Base-by-base conservation (phyloP, 1,140 invertebrate species). In the Xylocopa sonorina region DNA sequence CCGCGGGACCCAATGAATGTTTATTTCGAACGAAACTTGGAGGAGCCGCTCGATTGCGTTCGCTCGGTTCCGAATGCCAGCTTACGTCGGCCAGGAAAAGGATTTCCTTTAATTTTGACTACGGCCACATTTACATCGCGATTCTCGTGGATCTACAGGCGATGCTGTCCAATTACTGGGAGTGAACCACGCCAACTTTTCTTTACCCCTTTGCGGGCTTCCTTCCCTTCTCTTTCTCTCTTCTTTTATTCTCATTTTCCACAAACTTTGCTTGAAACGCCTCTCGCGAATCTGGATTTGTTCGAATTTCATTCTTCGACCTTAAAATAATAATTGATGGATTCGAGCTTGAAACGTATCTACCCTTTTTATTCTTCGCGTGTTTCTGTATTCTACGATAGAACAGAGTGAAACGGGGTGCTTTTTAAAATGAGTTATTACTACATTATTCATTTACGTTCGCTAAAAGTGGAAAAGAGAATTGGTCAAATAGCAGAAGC, bases 51-150 rank as follows among this genome's bases (percentile, higher is more conserved):
- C 29, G 48, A 75, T 66, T 55, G 48, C 53, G 12, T 48, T 50
- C 66, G 29, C 46, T 18, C 4, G 14, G 27, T 48, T 34, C 75
- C 16, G 27, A 48, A 48, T 27, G 50, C 14, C 21, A 27, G 73
- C 21, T n/a, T 43, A 18, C 53, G 21, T 6, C n/a, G n/a, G 29
- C 43, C 53, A 27, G 66, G n/a, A 41, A 78, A 71, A 60, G 66
- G 64, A 78, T 71, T 71, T 51, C 55, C 66, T 71, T 78, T 78
- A 78, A 78, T 78, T 78, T 71, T 60, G 66, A 51, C 64, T 60
- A 78, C 32, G 66, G 55, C 55, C 75, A 57, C 55, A 78, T 78
- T 78, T 78, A 43, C 75, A 71, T 77, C 51, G 21, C 32, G 41
- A 58, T 69, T 21, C 43, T 12, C 3, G 18, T 41, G 50, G 6